phyloP scores from a whole-genome alignment of 2,113 vertebrate genomes.

The Cacatua alba region DNA sequence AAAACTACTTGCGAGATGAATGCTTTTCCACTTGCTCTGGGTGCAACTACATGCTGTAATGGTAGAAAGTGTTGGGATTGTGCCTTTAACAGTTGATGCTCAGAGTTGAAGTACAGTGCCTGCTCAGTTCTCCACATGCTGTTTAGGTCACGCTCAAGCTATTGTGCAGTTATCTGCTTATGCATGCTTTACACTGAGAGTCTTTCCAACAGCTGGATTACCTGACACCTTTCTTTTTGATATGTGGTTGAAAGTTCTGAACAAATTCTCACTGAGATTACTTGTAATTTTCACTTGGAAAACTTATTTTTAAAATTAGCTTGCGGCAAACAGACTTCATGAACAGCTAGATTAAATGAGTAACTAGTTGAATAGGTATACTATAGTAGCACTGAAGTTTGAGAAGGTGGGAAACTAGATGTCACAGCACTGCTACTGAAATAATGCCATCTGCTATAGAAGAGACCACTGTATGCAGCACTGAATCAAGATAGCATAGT shows the following conservation, averaged over 20 bases:
- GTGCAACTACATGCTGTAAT: not conserved
- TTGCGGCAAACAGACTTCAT: not conserved
- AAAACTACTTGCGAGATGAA: not conserved
- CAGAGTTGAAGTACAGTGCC: not conserved
- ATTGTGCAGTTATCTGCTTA: not conserved
- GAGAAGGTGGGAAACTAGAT: not conserved
- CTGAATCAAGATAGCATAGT: not conserved
- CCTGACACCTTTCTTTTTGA: not conserved
- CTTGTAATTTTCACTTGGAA: not conserved
- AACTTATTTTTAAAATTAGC: not conserved
- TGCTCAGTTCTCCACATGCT: not conserved
- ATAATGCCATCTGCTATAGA: not conserved
- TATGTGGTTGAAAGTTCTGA: not conserved
- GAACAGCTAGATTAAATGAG: not conserved
- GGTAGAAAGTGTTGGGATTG: not conserved
- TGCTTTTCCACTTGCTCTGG: not conserved
- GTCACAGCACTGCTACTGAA: not conserved
- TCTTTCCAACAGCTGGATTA: not conserved
- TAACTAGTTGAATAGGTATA: not conserved
- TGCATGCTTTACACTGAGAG: not conserved
- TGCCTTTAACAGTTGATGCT: not conserved
- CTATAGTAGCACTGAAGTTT: not conserved
- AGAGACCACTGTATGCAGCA: not conserved
- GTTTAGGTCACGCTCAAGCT: not conserved
- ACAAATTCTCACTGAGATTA: not conserved